Percentiles rank a stretch among this genome's conserved stretches.
phyloP scores from a whole-genome alignment of 2,113 vertebrate species.

The Festucalex cinctus region DNA sequence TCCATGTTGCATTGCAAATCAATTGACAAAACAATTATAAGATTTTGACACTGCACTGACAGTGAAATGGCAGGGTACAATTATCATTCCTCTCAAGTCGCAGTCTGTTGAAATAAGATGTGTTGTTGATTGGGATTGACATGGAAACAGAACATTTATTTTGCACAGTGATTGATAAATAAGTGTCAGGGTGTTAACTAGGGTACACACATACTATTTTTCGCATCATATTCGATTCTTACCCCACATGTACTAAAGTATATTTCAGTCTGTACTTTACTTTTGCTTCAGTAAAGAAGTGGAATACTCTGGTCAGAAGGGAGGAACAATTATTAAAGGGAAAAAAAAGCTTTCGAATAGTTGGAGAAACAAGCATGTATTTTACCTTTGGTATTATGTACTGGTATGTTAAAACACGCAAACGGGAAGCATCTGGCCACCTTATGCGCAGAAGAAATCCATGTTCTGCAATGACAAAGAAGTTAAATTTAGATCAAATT shows the following conservation, averaged over 20 bases:
- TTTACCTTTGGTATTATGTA: not conserved
- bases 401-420: not conserved
- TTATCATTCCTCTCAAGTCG: not conserved
- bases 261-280: not conserved
- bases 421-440: not conserved
- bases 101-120: not conserved
- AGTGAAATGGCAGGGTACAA: not conserved
- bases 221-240: not conserved
- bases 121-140: not conserved
- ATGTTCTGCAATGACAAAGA: slow-evolving; percentile 47
- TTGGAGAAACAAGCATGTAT: not conserved
- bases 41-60: not conserved
- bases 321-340: too few relatives aligned
- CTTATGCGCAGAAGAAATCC: slow-evolving; percentile 70
- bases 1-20: not conserved
- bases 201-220: not conserved
- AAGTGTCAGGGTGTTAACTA: not conserved
- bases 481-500: not conserved
- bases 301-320: not conserved
- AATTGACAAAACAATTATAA: not conserved
- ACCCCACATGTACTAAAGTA: not conserved
- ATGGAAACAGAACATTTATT: not conserved
- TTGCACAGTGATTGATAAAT: not conserved
- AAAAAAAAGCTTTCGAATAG: not conserved
- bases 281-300: not conserved